phyloP scores from a whole-genome alignment of 2,113 vertebrate species.

The Rhinoptilus africanus region DNA sequence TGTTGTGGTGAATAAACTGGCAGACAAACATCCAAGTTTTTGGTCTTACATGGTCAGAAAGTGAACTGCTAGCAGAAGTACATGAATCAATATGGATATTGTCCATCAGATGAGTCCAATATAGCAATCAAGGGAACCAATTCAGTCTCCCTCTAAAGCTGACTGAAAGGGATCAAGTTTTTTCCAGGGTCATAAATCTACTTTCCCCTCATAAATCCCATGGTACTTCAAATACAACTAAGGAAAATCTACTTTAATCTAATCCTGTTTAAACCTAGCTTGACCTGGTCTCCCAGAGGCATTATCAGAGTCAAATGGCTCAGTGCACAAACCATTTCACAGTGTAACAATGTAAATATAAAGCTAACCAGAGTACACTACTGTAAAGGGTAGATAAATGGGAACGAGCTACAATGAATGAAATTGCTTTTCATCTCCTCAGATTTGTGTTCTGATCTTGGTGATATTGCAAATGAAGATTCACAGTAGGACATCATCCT shows the following conservation, averaged over 20 bases:
- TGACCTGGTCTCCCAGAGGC: conserved; percentile 15
- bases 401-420: not conserved
- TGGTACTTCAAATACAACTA: not conserved
- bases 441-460: not conserved
- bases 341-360: not conserved
- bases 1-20: not conserved
- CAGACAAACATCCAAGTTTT: not conserved
- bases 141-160: not conserved
- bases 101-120: not conserved
- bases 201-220: not conserved
- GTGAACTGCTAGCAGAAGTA: not conserved
- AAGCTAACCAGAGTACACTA: not conserved
- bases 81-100: not conserved
- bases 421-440: not conserved
- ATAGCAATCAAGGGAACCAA: not conserved
- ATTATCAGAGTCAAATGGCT: not conserved
- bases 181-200: not conserved
- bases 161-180: not conserved
- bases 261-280: conserved; percentile 46
- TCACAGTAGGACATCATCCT: not conserved
- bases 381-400: not conserved
- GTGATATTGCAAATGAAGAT: not conserved
- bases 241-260: not conserved
- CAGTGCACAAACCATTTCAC: not conserved
- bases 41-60: no score